A percentile compares a stretch with the other conserved stretches of the same genome.
Conservation (phyloP, 2,797 vertebrate genomes). For the Lithobates sylvaticus region DNA sequence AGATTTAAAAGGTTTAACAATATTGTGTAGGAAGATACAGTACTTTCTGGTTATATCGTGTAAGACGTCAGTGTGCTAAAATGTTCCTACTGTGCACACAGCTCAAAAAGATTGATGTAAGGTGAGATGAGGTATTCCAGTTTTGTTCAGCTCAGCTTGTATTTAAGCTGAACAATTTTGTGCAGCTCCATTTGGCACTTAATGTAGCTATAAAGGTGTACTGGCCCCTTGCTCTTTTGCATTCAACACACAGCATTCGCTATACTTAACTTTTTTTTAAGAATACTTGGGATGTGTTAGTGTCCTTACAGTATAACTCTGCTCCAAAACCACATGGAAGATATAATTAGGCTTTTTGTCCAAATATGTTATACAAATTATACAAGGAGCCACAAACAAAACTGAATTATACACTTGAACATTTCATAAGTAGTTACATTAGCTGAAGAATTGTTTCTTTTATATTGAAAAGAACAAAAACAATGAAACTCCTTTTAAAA, state of each 20-base stretch:
- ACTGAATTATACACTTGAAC: not conserved
- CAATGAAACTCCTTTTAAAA: not conserved
- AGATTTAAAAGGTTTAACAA: not conserved
- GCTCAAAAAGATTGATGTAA: conserved; percentile 66
- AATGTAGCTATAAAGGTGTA: conserved; percentile 72
- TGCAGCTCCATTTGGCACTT: conserved; percentile 72
- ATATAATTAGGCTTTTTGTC: not conserved
- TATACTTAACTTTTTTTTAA: conserved; percentile 66
- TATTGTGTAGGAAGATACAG: conserved; percentile 22
- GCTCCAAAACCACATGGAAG: not conserved
- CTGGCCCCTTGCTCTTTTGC: conserved; percentile 65
- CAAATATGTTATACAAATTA: not conserved
- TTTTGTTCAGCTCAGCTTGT: conserved; percentile 66
- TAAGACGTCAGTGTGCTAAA: conserved; percentile 39
- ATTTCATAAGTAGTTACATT: not conserved
- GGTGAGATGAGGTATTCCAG: conserved; percentile 63
- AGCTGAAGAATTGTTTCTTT: not conserved
- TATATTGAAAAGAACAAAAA: not conserved
- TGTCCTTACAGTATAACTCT: conserved; percentile 8
- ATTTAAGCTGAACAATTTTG: conserved; percentile 69
- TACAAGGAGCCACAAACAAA: not conserved
- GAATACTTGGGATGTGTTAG: conserved; percentile 48
- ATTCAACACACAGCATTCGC: conserved; percentile 64
- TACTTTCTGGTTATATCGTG: conserved; percentile 18
- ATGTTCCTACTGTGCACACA: conserved; percentile 60